Evolutionary conservation across 2,113 vertebrate genomes (phyloP), one percentile per base, ranked within the genome.

Genomic region (Dipodomys stephensi): DNA sequence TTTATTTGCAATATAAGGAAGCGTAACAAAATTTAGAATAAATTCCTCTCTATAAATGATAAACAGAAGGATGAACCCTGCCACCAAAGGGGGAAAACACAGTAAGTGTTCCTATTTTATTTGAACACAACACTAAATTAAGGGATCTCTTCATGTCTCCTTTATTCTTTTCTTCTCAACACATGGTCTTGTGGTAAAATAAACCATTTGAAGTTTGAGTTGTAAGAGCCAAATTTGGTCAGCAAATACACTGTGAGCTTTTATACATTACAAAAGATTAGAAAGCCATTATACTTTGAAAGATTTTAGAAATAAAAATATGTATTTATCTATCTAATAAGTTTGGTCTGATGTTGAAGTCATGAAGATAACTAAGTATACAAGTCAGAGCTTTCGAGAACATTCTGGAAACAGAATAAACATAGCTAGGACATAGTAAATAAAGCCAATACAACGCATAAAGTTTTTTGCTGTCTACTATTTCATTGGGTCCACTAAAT

Each of bases 91-190:
- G 79, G 53, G 7, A 83, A 74, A 89, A 90, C 44, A 46, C 6
- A 57, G 68, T 2, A 73, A 79, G 15, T 13, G 71, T 74, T 94
- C 44, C n/a, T 67, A 0, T 71, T 83, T 81, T 57, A 79, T 68
- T 65, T 72, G 7, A 90, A 93, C 11, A 91, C 46, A 22, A 88
- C 15, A 92, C 62, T 60, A 95, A 92, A 94, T 5, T 28, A 39
- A 83, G 25, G 18, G 9, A n/a, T 69, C 9, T 69, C 53, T 57
- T 90, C 73, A 12, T 18, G 25, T 72, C 28, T 84, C 67, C 46
- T 60, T 78, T 22, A 78, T 27, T 15, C 12, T 7, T 92, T 87
- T 68, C 8, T 78, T 35, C 27, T 90, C 32, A 90, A 87, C 71
- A 92, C 11, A 23, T 65, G 35, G 93, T 9, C 13, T 35, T 27